Evolutionary conservation across 2,888 invertebrate genomes (phyloP), one percentile per base, ranked within the genome.

Genomic region (Quadroppia sp.): DNA sequence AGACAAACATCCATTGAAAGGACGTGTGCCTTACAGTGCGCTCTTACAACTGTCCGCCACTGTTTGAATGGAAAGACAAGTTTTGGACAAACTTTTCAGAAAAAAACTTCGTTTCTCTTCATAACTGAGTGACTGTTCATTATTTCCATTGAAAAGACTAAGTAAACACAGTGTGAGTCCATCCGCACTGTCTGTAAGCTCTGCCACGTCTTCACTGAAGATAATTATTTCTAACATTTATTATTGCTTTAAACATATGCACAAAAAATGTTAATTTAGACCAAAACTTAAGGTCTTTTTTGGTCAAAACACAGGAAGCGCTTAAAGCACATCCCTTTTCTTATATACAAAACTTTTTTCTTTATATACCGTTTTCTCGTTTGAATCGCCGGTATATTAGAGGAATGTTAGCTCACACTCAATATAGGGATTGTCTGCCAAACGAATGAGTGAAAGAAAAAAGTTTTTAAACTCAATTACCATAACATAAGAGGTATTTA

Each of bases 131-230:
- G 3, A 36, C 64, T 64, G 23, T 53, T 53, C 53, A 53, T 53
- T 53, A 53, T 40, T 64, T 23, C 20, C 1, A 11, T 45, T n/a
- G n/a, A n/a, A 25, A 69, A 23, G 25, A 69, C 40, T 45, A 25
- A 69, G 69, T 45, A 42, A 69, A 36, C 69, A 69, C 69, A 69
- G 69, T 69, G 23, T 69, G 69, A 69, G 69, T 69, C 69, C 42
- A 64, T 64, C 61, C 61, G 36, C 36, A 69, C 40, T 69, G 69
- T 69, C 69, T 64, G 17, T 45, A 13, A 67, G 42, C 13, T 67
- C 36, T 36, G 64, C 6, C 23, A 13, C 9, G 67, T 67, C 64
- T 64, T 36, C 15, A 17, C n/a, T 36, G n/a, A 20, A 15, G 45
- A 25, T 69, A 69, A 69, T 69, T 69, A 69, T 6, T 69, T 42